Evolutionary conservation across 2,888 invertebrate genomes (phyloP).

Genomic region (Poecilus cupreus): DNA sequence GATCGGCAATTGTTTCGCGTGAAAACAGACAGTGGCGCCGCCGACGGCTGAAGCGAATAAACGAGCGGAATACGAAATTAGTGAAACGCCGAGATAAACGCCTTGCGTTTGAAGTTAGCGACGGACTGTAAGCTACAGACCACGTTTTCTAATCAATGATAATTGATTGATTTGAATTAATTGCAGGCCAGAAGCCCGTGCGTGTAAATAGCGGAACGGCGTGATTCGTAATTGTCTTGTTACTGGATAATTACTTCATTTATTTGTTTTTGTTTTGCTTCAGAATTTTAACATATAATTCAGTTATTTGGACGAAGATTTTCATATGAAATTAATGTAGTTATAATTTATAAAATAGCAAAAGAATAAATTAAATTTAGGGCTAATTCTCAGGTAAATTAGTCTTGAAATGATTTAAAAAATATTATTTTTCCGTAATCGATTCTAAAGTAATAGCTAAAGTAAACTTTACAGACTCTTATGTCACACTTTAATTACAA

Average conservation of each 20-base stretch:
- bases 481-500: no score
- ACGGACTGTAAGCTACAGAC: no score
- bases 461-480: no score
- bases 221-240: slow-evolving; percentile 23
- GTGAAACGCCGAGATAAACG: neutral
- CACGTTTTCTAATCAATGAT: slow-evolving; percentile 1
- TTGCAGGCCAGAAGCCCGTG: neutral
- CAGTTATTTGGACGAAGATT: neutral
- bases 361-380: neutral
- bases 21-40: neutral
- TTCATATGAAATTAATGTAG: neutral
- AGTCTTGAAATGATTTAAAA: no score
- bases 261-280: neutral
- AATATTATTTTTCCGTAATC: no score
- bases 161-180: slow-evolving; percentile 42
- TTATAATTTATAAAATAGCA: neutral
- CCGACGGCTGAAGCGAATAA: neutral
- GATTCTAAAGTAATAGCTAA: no score
- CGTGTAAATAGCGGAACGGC: neutral
- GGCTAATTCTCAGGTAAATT: no score
- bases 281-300: neutral
- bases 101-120: neutral
- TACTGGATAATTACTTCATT: slow-evolving; percentile 30
- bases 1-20: neutral
- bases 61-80: neutral